Percentiles rank a stretch among this genome's conserved stretches.
These are phyloP conservation scores for Labrus mixtus DNA, from an alignment of 2,113 vertebrate species.

Conservation along the genomic window DNA sequence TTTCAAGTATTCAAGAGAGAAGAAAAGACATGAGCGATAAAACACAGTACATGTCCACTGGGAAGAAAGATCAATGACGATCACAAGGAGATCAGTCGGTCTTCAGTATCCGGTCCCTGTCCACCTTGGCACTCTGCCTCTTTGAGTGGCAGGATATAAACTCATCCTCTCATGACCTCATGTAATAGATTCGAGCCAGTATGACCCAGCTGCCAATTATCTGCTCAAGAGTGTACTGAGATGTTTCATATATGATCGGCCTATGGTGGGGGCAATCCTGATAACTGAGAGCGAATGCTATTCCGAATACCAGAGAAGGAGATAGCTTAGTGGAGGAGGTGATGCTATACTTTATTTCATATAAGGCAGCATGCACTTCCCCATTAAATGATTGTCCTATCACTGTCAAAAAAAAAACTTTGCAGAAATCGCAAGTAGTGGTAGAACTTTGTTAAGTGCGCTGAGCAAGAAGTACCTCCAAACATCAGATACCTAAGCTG, in stretches of 20 bases:
- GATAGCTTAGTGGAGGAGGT: not conserved
- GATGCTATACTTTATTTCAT: not conserved
- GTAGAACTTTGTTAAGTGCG: not conserved
- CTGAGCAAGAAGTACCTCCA: not conserved
- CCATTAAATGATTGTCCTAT: not conserved
- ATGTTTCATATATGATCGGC: slow-evolving; percentile 6
- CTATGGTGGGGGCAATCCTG: slow-evolving; percentile 3
- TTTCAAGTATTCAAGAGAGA: slow-evolving; percentile 4
- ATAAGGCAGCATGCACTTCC: not conserved
- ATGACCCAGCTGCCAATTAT: slow-evolving; percentile 23
- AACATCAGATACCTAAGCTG: not conserved
- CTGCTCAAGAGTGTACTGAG: not conserved
- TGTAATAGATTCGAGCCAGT: slow-evolving; percentile 16
- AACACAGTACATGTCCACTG: not conserved
- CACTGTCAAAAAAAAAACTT: not conserved
- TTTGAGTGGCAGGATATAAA: slow-evolving; percentile 18
- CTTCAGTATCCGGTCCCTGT: slow-evolving; percentile 5
- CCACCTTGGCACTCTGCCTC: slow-evolving; percentile 5
- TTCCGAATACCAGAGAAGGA: not conserved
- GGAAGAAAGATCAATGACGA: slow-evolving; percentile 38
- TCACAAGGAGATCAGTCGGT: slow-evolving; percentile 17
- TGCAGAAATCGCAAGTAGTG: too few relatives aligned
- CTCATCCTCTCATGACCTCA: slow-evolving; percentile 27
- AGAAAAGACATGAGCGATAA: slow-evolving; percentile 8
- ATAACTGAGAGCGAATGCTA: not conserved